Evolutionary conservation across 2,797 vertebrate species (phyloP).

Genomic region (Pipistrellus pygmaeus): DNA sequence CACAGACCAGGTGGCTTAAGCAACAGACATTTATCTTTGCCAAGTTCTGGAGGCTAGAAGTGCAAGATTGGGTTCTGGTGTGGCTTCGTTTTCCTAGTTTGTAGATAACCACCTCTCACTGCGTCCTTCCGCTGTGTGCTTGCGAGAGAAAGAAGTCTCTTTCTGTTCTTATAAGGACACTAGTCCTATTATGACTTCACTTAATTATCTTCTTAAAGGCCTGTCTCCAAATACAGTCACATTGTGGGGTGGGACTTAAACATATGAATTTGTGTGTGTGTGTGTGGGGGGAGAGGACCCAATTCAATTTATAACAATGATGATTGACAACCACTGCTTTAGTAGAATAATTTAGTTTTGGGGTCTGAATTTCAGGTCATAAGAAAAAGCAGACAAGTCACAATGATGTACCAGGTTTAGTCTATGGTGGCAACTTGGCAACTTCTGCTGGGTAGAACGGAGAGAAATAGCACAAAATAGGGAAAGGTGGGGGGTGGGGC

Average conservation of each 20-base stretch:
- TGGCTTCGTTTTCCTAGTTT: neutral
- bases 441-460: neutral
- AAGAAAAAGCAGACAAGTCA: slow-evolving; percentile 7
- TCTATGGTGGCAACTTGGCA: neutral
- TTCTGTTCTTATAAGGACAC: neutral
- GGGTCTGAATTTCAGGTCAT: neutral
- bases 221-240: neutral
- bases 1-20: neutral
- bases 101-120: neutral
- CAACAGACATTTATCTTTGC: neutral
- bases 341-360: neutral
- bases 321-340: neutral
- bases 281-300: no score
- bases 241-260: neutral
- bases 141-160: neutral
- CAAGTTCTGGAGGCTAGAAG: neutral
- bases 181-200: neutral
- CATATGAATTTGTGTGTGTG: neutral
- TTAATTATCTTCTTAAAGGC: neutral
- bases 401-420: neutral
- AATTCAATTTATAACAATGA: neutral
- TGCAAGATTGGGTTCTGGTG: neutral
- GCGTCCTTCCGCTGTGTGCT: neutral
- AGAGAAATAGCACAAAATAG: neutral
- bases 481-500: neutral